Conservation (phyloP, 2,113 vertebrate species). For the Nothobranchius furzeri region DNA sequence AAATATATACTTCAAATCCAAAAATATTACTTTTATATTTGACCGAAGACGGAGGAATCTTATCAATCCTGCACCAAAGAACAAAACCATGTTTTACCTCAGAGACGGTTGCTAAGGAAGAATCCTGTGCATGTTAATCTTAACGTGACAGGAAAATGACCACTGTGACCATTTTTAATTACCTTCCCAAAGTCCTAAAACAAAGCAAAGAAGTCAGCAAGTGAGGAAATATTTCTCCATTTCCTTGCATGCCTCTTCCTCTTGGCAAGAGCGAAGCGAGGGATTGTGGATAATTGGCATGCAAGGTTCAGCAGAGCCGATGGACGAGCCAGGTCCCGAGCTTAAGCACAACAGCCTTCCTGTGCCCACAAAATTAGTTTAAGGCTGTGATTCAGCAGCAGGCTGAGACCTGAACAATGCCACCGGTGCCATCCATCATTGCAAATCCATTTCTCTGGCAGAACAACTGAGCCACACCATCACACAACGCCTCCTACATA, state of each 20-base stretch:
- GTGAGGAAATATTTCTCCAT: constrained; percentile 44
- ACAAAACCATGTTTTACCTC: neutral
- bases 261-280: constrained; percentile 26
- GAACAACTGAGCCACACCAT: constrained; percentile 31
- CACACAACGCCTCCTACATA: constrained; percentile 12
- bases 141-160: neutral
- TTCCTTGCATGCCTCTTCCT: constrained; percentile 25
- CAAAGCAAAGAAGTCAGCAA: constrained; percentile 40
- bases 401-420: constrained; percentile 50
- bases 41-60: too few species aligned
- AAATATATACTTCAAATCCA: too few species aligned
- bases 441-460: constrained; percentile 57
- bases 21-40: too few species aligned
- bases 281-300: constrained; percentile 62
- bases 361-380: constrained; percentile 62
- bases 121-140: too few species aligned
- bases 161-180: too few species aligned
- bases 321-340: constrained; percentile 55
- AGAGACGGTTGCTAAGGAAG: too few species aligned
- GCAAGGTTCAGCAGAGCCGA: constrained; percentile 45
- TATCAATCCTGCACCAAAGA: neutral
- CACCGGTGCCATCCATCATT: constrained; percentile 54
- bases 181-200: constrained; percentile 1
- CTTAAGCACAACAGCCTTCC: constrained; percentile 57
- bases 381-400: constrained; percentile 64